Conservation (phyloP, 2,888 invertebrate genomes). For the Ormyrus pomaceus region DNA sequence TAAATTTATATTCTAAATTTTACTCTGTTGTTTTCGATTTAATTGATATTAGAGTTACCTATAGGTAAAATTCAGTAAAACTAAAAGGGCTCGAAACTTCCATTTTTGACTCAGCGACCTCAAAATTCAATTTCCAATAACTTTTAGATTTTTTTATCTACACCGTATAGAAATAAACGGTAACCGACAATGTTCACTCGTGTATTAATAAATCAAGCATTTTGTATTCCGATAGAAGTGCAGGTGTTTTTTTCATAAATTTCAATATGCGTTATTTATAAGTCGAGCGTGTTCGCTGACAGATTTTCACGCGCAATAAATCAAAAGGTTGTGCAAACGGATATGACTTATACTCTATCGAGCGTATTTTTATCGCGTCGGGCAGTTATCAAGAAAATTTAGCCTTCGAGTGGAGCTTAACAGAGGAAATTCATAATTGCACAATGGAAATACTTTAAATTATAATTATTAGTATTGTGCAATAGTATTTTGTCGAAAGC, state of each 20-base stretch:
- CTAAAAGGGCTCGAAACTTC: no score
- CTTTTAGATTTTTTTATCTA: no score
- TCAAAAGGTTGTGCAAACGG: neutral
- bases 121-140: no score
- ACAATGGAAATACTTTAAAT: neutral
- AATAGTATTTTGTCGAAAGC: no score
- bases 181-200: neutral
- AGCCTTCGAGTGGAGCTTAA: no score
- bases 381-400: neutral
- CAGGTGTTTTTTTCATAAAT: neutral
- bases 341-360: neutral
- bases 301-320: conserved; percentile 20
- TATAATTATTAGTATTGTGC: no score
- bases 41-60: no score
- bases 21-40: no score
- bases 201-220: conserved; percentile 15
- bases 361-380: neutral
- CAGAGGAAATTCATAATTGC: neutral
- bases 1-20: no score
- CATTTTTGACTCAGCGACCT: no score
- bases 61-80: no score
- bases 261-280: neutral
- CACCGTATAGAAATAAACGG: neutral
- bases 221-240: neutral
- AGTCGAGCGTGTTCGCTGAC: neutral